Base-by-base conservation (phyloP, 1,140 invertebrate species). In the Neodiprion lecontei region DNA sequence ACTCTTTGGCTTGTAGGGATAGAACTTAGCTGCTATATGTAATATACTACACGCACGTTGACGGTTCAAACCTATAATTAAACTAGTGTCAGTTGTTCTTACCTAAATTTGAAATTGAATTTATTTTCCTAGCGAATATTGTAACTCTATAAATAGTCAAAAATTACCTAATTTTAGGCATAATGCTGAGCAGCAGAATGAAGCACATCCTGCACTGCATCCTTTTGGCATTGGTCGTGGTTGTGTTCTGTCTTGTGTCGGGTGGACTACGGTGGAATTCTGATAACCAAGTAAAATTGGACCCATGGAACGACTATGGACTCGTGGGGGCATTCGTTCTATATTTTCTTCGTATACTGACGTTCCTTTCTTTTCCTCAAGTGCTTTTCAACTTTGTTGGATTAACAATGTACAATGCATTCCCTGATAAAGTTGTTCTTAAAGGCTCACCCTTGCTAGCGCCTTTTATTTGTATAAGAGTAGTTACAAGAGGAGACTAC, bases 401-500 rank as follows among this genome's bases (percentile, higher is more conserved):
- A 71, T 88, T 99, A 48, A 92, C 95, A 48, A 91, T 96, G 75
- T 99, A 97, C 86, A 99, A 99, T 90, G 95, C 96, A 73, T 99
- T 99, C 87, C 96, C 96, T 50, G 95, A 97, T 78, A 97, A 97
- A 90, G 96, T 98, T 7, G 90, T 93, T 74, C 89, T 98, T 3
- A 97, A 97, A 87, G 95, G 95, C 9, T 97, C 96, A 1, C 97
- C 96, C 11, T 86, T 98, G 9, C 87, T 98, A 75, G 96, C 97
- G 21, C 98, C 98, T 7, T 99, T 99, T 85, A 94, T 99, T 69
- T 99, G 97, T 85, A 96, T 99, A 77, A 91, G 98, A 72, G 93
- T 98, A 9, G 98, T 99, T 0, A 99, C 98, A 0, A 91, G 97
- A 75, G 98, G 98, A 1, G 96, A 98, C 88, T 99, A 95, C 89